phyloP scores from a whole-genome alignment of 2,888 invertebrate genomes.

The Dyspetes luteomarginatus region DNA sequence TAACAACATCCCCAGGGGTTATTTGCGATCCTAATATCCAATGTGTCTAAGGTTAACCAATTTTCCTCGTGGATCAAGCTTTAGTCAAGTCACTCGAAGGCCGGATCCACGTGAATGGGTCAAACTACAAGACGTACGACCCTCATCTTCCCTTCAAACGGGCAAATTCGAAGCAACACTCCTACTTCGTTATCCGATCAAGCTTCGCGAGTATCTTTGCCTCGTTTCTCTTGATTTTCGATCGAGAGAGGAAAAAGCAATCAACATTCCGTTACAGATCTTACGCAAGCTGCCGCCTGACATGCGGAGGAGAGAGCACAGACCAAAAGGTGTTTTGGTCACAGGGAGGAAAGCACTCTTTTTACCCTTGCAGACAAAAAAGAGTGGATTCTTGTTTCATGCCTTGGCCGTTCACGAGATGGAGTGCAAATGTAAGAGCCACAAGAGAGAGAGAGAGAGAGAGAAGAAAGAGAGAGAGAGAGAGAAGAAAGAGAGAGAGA shows the following conservation, averaged over 20 bases:
- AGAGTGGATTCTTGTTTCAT: conserved; percentile 8
- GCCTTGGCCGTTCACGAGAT: not conserved
- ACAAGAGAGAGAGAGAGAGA: conserved; percentile 10
- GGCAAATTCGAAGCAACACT: not conserved
- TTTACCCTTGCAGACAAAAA: conserved; percentile 4
- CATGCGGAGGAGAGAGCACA: not conserved
- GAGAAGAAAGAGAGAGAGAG: not conserved
- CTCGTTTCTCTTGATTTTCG: conserved; percentile 68
- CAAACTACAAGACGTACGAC: conserved; percentile 25
- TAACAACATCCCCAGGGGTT: not conserved
- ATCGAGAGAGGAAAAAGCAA: conserved; percentile 32
- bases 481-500: too few species aligned
- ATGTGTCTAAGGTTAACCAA: not conserved
- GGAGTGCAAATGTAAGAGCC: not conserved
- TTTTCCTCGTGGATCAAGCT: not conserved
- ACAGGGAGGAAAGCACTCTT: not conserved
- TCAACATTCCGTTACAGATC: conserved; percentile 26
- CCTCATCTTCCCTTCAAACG: not conserved
- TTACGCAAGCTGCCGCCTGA: not conserved
- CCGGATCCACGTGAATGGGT: not conserved
- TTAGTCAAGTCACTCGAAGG: not conserved
- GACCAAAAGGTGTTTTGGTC: conserved; percentile 18
- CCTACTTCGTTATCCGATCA: conserved; percentile 10
- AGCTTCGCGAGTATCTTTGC: not conserved
- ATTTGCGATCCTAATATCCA: not conserved